Conservation (phyloP, 2,888 invertebrate genomes). For the Ceraclea dissimilis region DNA sequence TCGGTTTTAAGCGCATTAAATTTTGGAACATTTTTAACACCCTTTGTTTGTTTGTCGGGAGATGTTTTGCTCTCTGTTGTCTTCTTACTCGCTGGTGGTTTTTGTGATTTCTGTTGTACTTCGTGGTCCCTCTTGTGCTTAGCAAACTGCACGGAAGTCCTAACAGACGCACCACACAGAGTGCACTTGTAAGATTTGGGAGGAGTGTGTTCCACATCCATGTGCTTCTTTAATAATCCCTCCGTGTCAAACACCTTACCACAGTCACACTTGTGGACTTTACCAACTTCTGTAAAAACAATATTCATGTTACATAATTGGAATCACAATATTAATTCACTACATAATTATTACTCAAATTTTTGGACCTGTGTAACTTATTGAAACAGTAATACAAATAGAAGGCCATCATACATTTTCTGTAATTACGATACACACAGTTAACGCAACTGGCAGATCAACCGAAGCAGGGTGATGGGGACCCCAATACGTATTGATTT, state of each 20-base stretch:
- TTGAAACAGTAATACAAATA: no score
- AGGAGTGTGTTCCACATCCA: conserved; percentile 44
- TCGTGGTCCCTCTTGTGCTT: conserved; percentile 20
- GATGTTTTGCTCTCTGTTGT: background rate
- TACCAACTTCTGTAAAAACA: conserved; percentile 11
- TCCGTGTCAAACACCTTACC: conserved; percentile 44
- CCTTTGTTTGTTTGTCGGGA: background rate
- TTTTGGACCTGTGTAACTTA: no score
- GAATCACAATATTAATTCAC: background rate
- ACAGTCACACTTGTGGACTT: conserved; percentile 36
- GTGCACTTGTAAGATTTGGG: conserved; percentile 29
- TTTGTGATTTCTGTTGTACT: background rate
- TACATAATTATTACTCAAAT: background rate
- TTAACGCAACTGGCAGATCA: no score
- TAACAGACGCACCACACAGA: conserved; percentile 17
- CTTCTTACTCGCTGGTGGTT: background rate
- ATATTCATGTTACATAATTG: no score
- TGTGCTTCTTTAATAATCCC: conserved; percentile 40
- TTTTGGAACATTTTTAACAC: background rate
- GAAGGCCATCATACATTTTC: no score
- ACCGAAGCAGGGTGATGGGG: no score
- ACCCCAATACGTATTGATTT: no score
- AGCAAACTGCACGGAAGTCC: conserved; percentile 20
- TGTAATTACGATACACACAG: no score
- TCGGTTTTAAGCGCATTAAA: background rate